Evolutionary conservation across 2,797 vertebrate species (phyloP), one percentile per base, ranked within the genome.

Genomic region (Okamejei kenojei): DNA sequence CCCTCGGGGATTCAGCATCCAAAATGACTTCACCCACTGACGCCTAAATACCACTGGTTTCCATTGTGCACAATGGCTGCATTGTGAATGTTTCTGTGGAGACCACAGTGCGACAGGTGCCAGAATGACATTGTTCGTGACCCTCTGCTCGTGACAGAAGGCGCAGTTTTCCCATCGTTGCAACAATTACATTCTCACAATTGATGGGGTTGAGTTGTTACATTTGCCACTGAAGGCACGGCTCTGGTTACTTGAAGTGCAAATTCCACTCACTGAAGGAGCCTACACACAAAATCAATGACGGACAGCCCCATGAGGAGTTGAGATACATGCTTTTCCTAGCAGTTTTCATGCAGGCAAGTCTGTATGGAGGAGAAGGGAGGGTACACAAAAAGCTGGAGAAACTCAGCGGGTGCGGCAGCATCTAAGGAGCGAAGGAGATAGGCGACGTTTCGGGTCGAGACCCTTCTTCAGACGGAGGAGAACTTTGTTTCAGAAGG

Each of bases 21-120:
- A 65, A 88, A 38, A 88, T 88, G 84, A 88, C 84, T 88, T 32
- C 84, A 35, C 84, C 84, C 61, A 88, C 84, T 15, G 58, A 15
- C 61, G 19, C n/a, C 32, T 88, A 88, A 88, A 88, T 88, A 9
- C 84, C 61, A 65, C 17, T 15, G 58, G 29, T 17, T 86, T 61
- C n/a, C 1, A 11, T 58, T 29, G 1, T 21, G 61, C 61, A 88
- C 84, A 88, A 88, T 88, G 84, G n/a, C 61, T 1, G n/a, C 13
- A 86, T 32, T 88, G n/a, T 86, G 54, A 15, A 13, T 10, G 23
- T 65, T 19, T 88, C 84, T 88, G 65, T 88, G 32, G 61, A 88
- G 35, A 19, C 32, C 84, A 65, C n/a, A 13, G 26, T 65, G 84
- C 32, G 84, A 65, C 84, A 21, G 84, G 61, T 32, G 29, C 29